Evolutionary conservation across 2,888 invertebrate species (phyloP), one percentile per base, ranked within the genome.

Genomic region (Thyatira batis): DNA sequence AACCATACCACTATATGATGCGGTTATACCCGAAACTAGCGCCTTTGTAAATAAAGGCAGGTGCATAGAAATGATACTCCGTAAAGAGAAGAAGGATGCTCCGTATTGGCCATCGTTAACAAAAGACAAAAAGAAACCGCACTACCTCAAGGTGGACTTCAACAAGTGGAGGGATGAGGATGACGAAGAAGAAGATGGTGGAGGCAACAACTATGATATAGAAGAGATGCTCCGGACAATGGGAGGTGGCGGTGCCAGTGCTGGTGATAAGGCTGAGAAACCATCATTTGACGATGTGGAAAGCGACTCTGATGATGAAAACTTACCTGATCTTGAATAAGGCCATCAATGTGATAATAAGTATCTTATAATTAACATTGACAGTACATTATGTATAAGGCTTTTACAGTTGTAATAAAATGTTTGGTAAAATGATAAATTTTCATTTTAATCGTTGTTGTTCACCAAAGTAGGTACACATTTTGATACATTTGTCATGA

Each of bases 111-210:
- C 97, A 52, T 93, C 96, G 65, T 92, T 98, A 69, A 96, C 97
- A 54, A 96, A 96, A 82, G 97, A 97, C 73, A 96, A 95, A 76
- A 95, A 95, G 85, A 98, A 98, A 92, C 95, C 95, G 71, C 98
- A 98, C 84, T 99, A 98, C 95, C 93, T 99, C 71, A 99, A 98
- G 93, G 96, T 98, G 73, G 99, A 99, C 84, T 99, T 99, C 85
- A 97, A 97, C 83, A 98, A 98, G 92, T 99, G 98, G 99, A 95
- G 95, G 89, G 99, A 99, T 91, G 99, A 99, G 88, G 97, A 97
- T 77, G 98, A 98, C 60, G 97, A 96, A 52, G 98, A 97, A 67
- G 94, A 83, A 55, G 81, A 65, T 49, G 82, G 78, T 55, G 91
- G 84, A 53, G 82, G 80, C 52, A 90, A 73, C 54, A 65, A 89